Evolutionary conservation across 64 coral and sea anemone genomes (phyloP), one percentile per base, ranked within the genome.

Genomic region (Trachythela sp.): DNA sequence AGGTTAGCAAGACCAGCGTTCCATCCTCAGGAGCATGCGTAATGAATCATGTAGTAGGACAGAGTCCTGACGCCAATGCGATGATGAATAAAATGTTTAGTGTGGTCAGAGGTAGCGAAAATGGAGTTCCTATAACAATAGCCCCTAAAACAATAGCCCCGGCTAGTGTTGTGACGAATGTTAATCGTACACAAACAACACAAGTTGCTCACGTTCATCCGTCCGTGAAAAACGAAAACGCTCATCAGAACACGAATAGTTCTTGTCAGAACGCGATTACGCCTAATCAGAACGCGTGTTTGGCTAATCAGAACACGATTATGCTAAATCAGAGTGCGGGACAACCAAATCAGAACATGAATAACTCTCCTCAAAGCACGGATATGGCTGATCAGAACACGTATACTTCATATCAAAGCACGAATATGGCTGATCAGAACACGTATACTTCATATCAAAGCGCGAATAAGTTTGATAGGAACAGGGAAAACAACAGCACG

Each of bases 31-130:
- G 59, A 2, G 30, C 20, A 22, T 31, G 20, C 20, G 30, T n/a
- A 5, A n/a, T 68, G 20, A 68, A 68, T 37, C 75, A 35, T 37
- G 26, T 35, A 6, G 7, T 80, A 9, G 75, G 75, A 14, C 75
- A 80, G 35, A 80, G 27, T 39, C 9, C 26, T 13, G 75, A 80
- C 30, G 75, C 75, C 0, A 80, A 80, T 39, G 75, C 75, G 1
- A 37, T 80, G 75, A 80, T 80, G 75, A 80, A 80, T 36, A 80
- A 38, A 80, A 80, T 80, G 75, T 80, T 80, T 80, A 80, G 75
- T 80, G 75, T 80, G 9, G 75, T 80, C 27, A 80, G 37, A 80
- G 22, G 56, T 27, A 45, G 11, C 42, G 42, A 45, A 4, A 30
- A 80, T 20, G 75, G 75, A 0, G 15, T 29, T 18, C 13, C 31